A percentile compares a stretch with the other conserved stretches of the same genome.
Conservation (phyloP, 2,888 invertebrate species). For the Choreutis nemorana region DNA sequence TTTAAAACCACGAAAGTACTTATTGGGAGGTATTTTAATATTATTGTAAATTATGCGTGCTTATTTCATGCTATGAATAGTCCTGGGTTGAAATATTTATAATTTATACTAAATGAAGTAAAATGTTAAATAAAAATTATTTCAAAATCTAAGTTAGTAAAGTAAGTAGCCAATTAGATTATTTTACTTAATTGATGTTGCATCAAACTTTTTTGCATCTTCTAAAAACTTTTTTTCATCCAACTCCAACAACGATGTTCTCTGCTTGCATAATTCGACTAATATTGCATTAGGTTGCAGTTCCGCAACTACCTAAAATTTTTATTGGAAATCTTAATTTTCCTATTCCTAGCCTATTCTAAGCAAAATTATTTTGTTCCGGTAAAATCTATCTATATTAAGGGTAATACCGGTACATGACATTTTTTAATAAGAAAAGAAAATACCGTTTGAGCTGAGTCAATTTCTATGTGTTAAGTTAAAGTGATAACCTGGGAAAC, state of each 20-base stretch:
- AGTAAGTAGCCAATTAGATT: too few relatives aligned
- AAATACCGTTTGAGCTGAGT: too few relatives aligned
- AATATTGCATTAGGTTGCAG: constrained; percentile 51
- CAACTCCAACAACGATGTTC: constrained; percentile 47
- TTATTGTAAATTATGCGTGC: not conserved
- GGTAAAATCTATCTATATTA: too few relatives aligned
- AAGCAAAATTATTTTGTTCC: too few relatives aligned
- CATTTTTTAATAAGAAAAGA: not conserved
- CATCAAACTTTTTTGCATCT: constrained; percentile 53
- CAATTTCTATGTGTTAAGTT: not conserved
- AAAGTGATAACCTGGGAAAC: constrained; percentile 31
- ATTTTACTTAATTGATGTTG: constrained; percentile 45
- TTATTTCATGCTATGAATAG: too few relatives aligned
- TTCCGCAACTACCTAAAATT: constrained; percentile 39
- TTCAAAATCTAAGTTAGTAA: too few relatives aligned
- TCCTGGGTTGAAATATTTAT: too few relatives aligned
- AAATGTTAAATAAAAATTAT: too few relatives aligned
- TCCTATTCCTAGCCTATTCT: not conserved
- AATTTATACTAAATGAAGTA: too few relatives aligned
- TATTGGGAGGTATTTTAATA: not conserved
- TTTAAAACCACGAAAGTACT: constrained; percentile 6
- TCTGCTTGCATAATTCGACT: constrained; percentile 51
- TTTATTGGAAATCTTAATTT: too few relatives aligned
- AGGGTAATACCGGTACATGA: too few relatives aligned
- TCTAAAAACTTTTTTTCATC: constrained; percentile 56